Conservation (phyloP, 2,888 invertebrate genomes). For the Drosophila formosana region DNA sequence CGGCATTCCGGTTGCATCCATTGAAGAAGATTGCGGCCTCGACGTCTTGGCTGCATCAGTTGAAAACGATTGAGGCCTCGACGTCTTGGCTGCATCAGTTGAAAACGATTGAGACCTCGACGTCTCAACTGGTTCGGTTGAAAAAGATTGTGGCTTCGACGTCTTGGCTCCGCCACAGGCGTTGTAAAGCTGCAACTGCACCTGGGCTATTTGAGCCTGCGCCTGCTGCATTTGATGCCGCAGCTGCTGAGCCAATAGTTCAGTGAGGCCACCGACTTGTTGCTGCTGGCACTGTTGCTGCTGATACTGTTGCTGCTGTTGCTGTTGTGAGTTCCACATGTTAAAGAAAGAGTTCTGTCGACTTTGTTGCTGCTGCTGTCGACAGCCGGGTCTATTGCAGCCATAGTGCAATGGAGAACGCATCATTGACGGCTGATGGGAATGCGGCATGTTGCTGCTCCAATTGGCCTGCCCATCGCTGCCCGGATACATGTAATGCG, state of each 20-base stretch:
- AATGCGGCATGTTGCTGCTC: background rate
- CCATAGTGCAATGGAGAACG: background rate
- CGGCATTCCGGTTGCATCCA: no score
- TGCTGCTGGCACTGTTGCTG: background rate
- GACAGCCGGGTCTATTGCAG: constrained; percentile 1
- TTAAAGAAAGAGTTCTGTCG: background rate
- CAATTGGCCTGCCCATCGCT: background rate
- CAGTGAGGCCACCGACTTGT: constrained; percentile 35
- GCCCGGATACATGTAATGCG: constrained; percentile 16
- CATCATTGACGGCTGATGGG: background rate
- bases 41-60: background rate
- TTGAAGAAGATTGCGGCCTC: background rate
- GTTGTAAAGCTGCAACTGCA: constrained; percentile 51
- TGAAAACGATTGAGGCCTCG: background rate
- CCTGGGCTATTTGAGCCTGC: constrained; percentile 60
- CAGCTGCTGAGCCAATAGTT: constrained; percentile 60
- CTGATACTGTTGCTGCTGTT: background rate
- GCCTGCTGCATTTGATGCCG: constrained; percentile 60
- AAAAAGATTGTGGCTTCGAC: background rate
- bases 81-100: background rate
- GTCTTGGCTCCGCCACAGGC: constrained; percentile 26
- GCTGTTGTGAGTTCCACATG: constrained; percentile 1
- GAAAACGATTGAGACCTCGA: background rate
- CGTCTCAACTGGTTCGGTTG: background rate
- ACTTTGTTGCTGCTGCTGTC: constrained; percentile 1